phyloP scores from a whole-genome alignment of 2,113 vertebrate genomes.

The Chloropsis hardwickii region DNA sequence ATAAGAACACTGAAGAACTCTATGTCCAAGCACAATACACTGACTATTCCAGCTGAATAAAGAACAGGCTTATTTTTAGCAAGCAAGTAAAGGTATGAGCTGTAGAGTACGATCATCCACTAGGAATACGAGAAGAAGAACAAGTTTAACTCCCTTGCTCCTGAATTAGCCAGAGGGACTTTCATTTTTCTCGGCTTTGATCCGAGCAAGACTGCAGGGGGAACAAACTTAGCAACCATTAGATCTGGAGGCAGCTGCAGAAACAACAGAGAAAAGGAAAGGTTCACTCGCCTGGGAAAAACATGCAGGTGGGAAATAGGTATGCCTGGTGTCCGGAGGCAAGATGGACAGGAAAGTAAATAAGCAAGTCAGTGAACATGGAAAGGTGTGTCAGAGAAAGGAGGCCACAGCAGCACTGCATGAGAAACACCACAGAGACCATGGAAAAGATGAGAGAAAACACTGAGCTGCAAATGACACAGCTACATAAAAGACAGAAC shows the following conservation, averaged over 20 bases:
- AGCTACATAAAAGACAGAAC: background rate
- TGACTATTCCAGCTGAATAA: conserved; percentile 19
- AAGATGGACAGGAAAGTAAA: background rate
- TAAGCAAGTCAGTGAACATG: background rate
- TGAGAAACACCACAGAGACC: background rate
- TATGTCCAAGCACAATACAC: background rate
- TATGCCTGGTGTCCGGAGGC: background rate
- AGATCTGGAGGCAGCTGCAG: background rate
- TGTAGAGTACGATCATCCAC: background rate
- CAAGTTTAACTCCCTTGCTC: conserved; percentile 26
- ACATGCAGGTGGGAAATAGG: background rate
- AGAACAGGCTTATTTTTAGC: conserved; percentile 52
- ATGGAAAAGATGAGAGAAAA: background rate
- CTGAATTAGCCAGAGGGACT: conserved; percentile 36
- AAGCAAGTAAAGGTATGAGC: conserved; percentile 26
- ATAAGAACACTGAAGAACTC: conserved; percentile 10
- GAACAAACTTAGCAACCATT: conserved; percentile 42
- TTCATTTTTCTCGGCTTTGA: conserved; percentile 37
- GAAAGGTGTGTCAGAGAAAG: background rate
- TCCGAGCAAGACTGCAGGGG: conserved; percentile 38
- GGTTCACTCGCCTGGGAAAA: conserved; percentile 26
- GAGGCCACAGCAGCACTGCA: background rate
- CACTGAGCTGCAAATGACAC: background rate
- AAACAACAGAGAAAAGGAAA: conserved; percentile 1
- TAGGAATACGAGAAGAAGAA: conserved; percentile 44